Percentiles rank a stretch among this genome's conserved stretches.
phyloP scores from a whole-genome alignment of 2,113 vertebrate species.

The Conger conger region DNA sequence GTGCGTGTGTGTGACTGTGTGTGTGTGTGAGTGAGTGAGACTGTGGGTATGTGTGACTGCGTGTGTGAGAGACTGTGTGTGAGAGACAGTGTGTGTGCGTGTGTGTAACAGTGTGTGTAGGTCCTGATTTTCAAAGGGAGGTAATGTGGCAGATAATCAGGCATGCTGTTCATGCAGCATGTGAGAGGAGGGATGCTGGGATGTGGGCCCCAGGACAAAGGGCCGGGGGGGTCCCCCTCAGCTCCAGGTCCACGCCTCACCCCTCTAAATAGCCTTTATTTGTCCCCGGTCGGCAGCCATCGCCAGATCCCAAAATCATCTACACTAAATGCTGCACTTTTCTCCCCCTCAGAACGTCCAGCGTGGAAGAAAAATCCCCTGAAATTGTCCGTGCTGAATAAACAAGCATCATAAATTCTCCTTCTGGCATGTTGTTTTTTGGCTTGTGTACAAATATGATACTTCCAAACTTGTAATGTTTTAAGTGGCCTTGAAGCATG shows the following conservation, averaged over 20 bases:
- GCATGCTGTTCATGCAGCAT: background rate
- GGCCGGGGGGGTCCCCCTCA: constrained; percentile 3
- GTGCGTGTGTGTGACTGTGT: background rate
- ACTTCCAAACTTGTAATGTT: background rate
- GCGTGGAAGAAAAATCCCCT: background rate
- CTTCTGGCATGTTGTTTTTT: background rate
- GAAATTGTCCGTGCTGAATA: background rate
- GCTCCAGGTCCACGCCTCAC: background rate
- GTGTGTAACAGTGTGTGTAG: background rate
- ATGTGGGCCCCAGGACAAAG: constrained; percentile 11
- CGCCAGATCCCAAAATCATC: background rate
- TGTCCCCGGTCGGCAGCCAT: constrained; percentile 2
- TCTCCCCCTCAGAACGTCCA: background rate
- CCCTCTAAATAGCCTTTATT: constrained; percentile 25
- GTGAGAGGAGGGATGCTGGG: background rate
- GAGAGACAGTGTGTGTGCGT: background rate
- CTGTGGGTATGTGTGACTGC: background rate
- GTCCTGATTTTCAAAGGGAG: background rate
- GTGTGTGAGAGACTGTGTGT: background rate
- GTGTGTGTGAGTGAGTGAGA: background rate
- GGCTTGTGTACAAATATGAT: background rate
- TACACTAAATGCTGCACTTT: background rate
- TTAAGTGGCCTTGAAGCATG: background rate
- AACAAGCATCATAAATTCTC: background rate
- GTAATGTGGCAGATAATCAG: background rate